phyloP scores from a whole-genome alignment of 1,140 invertebrate species.

The Cherax quadricarinatus region DNA sequence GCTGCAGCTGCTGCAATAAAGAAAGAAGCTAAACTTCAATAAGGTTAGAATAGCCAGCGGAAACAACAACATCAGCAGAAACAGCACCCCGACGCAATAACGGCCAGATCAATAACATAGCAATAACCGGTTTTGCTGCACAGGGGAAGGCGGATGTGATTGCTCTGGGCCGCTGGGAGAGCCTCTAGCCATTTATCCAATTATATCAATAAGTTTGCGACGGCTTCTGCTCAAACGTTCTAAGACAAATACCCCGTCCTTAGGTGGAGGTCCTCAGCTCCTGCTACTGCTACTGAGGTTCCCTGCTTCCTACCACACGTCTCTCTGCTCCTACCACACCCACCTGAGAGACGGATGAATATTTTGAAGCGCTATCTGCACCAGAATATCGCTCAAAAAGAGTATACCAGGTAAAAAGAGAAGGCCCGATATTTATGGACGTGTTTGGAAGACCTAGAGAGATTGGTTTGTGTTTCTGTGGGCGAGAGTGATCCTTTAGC shows the following conservation, averaged over 20 bases:
- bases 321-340: neutral
- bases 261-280: neutral
- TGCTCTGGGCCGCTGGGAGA: slow-evolving; percentile 64
- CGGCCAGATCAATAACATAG: slow-evolving; percentile 60
- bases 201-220: slow-evolving; percentile 71
- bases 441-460: slow-evolving; percentile 35
- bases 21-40: neutral
- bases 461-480: slow-evolving; percentile 44
- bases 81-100: slow-evolving; percentile 51
- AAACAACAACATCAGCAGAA: slow-evolving; percentile 14
- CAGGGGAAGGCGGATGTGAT: slow-evolving; percentile 63
- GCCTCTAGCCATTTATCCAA: slow-evolving; percentile 70
- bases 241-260: slow-evolving; percentile 64
- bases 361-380: slow-evolving; percentile 14
- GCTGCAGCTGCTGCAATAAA: neutral
- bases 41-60: neutral
- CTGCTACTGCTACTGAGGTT: neutral
- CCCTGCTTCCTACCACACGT: neutral
- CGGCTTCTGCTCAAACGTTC: slow-evolving; percentile 68
- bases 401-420: neutral
- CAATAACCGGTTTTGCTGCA: slow-evolving; percentile 65
- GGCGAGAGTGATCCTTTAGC: slow-evolving; percentile 22
- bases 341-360: slow-evolving; percentile 10
- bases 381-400: slow-evolving; percentile 27
- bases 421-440: slow-evolving; percentile 39